Evolutionary conservation across 1,140 invertebrate species (phyloP).

Genomic region (Aethina tumida): DNA sequence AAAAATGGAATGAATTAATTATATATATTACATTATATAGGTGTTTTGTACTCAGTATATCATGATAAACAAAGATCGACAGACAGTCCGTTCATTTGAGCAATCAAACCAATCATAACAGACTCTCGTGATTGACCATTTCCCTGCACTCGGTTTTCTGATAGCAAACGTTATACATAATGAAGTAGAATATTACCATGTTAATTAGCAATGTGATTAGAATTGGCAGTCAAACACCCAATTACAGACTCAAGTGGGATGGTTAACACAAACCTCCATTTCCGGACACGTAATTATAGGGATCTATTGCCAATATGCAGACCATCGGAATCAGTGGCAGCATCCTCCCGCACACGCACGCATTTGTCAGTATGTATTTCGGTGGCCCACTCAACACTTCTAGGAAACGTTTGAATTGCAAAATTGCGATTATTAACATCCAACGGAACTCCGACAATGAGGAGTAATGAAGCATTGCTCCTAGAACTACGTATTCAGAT

Average conservation of each 20-base stretch:
- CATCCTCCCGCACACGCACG: constrained; percentile 30
- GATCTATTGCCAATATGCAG: constrained; percentile 35
- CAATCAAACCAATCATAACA: too few relatives aligned
- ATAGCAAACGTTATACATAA: constrained; percentile 42
- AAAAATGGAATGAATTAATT: too few relatives aligned
- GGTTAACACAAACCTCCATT: constrained; percentile 46
- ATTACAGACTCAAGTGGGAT: constrained; percentile 40
- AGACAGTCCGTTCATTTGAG: too few relatives aligned
- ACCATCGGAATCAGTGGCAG: constrained; percentile 30
- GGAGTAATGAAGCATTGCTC: constrained; percentile 46
- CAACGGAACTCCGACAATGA: constrained; percentile 52
- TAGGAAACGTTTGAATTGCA: constrained; percentile 53
- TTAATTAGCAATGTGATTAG: constrained; percentile 43
- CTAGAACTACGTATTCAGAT: constrained; percentile 20
- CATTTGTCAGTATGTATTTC: constrained; percentile 29
- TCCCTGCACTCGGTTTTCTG: constrained; percentile 39
- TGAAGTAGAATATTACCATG: constrained; percentile 43
- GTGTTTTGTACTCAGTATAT: too few relatives aligned
- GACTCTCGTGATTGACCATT: constrained; percentile 39
- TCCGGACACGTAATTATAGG: constrained; percentile 37
- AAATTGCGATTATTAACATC: constrained; percentile 52
- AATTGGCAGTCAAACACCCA: constrained; percentile 46
- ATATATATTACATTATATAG: too few relatives aligned
- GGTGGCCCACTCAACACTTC: constrained; percentile 42
- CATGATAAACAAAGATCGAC: too few relatives aligned